Evolutionary conservation across 2,113 vertebrate genomes (phyloP), one percentile per base, ranked within the genome.

Genomic region (Campylomormyrus numenius): DNA sequence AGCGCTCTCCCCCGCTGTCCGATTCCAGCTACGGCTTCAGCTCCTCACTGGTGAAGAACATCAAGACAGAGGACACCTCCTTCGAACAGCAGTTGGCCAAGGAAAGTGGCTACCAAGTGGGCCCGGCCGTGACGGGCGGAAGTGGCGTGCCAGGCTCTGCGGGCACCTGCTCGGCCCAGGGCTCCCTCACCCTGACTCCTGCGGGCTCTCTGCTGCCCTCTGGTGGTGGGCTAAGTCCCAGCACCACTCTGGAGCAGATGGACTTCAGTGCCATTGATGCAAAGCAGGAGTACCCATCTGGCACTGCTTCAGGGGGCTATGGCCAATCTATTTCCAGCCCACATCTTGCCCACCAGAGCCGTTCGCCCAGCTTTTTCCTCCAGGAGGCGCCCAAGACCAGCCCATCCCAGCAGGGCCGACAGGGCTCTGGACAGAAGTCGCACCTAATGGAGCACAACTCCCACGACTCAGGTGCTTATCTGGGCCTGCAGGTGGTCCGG

Each of bases 201-300:
- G 96, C 97, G 7, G 96, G 97, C 92, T 94, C 98, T 90, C 95
- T 99, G 91, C 96, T 99, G 92, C 97, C 98, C 0, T 99, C 98
- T 1, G 98, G 98, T 46, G 98, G 98, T 0, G 98, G 98, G 90
- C 96, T 99, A 90, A 99, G 98, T 90, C 98, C 98, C 77, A 99
- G 98, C 93, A 99, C 98, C 92, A 99, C 98, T 50, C 93, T 99
- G 93, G 98, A 99, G 94, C 98, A 99, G 94, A 99, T 99, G 98
- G 98, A 99, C 91, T 99, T 99, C 93, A 99, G 98, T 45, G 98
- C 98, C 46, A 99, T 99, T 50, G 98, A 99, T 94, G 97, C 98
- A 93, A 99, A 98, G 95, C 98, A 98, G 92, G 98, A 99, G 93
- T 99, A 98, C 88, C 91, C 97, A 24, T 95, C 98, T 89, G 91